phyloP scores from a whole-genome alignment of 2,113 vertebrate species.

The Mustela lutreola region DNA sequence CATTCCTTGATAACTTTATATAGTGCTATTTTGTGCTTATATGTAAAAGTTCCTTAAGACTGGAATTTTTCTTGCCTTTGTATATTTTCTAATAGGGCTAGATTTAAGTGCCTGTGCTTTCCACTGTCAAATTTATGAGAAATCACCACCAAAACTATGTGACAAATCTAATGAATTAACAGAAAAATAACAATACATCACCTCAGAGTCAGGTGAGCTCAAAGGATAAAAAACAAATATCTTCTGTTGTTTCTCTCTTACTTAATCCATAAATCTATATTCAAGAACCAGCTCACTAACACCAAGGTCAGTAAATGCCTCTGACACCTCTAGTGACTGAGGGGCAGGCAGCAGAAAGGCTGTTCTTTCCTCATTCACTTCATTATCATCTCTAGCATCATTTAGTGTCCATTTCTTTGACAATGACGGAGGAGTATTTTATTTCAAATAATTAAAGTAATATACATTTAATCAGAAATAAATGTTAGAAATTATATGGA shows the following conservation, averaged over 20 bases:
- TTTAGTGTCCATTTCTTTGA: neutral
- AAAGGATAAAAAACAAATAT: neutral
- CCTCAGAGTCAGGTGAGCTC: neutral
- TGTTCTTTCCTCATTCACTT: neutral
- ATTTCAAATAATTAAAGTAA: neutral
- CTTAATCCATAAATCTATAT: neutral
- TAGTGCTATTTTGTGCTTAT: neutral
- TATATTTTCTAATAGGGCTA: neutral
- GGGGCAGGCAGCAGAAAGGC: fast-evolving
- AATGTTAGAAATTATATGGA: neutral
- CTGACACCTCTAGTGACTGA: neutral
- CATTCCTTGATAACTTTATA: neutral
- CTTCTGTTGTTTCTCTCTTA: neutral
- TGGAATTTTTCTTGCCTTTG: neutral
- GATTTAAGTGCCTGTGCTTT: neutral
- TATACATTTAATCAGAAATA: neutral
- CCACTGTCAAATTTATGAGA: neutral
- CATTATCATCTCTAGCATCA: fast-evolving
- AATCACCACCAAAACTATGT: neutral
- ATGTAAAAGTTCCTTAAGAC: neutral
- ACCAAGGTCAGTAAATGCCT: neutral
- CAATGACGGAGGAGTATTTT: neutral
- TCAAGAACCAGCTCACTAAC: neutral
- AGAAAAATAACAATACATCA: neutral
- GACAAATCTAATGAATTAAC: neutral